Evolutionary conservation across 2,113 vertebrate genomes (phyloP).

Genomic region (Anoplopoma fimbria): DNA sequence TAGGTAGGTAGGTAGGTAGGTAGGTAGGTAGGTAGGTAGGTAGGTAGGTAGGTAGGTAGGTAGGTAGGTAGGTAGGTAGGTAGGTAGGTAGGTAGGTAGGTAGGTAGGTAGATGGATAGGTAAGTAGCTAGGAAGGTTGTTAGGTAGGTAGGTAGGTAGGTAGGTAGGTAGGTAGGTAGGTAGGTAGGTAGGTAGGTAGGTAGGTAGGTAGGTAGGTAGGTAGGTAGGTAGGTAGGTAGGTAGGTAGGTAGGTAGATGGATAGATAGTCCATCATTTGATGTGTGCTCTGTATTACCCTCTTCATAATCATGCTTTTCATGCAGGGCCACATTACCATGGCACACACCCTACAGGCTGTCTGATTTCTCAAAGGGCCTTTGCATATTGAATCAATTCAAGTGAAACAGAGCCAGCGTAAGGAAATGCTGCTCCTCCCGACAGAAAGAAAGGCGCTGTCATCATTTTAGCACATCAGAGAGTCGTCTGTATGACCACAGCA

Average conservation of each 20-base stretch:
- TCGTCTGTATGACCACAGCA: constrained; percentile 31
- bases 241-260: not conserved
- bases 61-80: not conserved
- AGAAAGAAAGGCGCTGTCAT: constrained; percentile 53
- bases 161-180: too few relatives aligned
- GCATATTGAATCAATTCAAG: constrained; percentile 75
- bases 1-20: not conserved
- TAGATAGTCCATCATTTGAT: constrained; percentile 5
- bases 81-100: not conserved
- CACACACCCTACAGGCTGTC: constrained; percentile 59
- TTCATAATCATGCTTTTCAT: constrained; percentile 59
- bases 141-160: too few relatives aligned
- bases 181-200: not conserved
- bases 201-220: too few relatives aligned
- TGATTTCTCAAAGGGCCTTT: constrained; percentile 68
- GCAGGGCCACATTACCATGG: constrained; percentile 53
- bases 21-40: not conserved
- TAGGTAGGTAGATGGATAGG: not conserved
- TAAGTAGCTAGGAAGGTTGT: too few relatives aligned
- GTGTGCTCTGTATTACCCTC: constrained; percentile 26
- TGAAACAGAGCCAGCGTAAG: constrained; percentile 63
- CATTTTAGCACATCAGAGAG: constrained; percentile 34
- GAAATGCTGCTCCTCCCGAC: constrained; percentile 64
- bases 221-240: not conserved
- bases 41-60: too few relatives aligned